Base-by-base conservation (phyloP, 2,888 invertebrate genomes). In the Desoria tigrina region DNA sequence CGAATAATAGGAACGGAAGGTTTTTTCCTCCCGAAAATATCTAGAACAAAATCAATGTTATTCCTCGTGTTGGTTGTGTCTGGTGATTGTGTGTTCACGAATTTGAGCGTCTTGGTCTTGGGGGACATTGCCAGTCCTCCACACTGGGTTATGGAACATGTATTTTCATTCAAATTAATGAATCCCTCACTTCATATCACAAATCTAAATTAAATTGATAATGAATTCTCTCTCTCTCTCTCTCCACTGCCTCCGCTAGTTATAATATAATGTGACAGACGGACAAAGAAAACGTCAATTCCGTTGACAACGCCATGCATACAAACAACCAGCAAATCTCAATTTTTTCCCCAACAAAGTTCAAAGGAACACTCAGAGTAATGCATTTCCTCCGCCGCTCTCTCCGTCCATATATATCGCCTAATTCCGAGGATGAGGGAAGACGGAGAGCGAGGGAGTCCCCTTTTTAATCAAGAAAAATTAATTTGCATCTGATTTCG, bases 401-500 rank as follows among this genome's bases (percentile, higher is more conserved):
- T 21, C 42, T 57, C 18, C 32, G 16, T 23, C 42, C 27, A 18
- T 14, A 53, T 53, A n/a, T 24, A 23, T 27, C 27, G 53, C 21
- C 53, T 14, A 54, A 28, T 53, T n/a, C n/a, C n/a, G n/a, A n/a
- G n/a, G n/a, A n/a, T n/a, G n/a, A 32, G 32, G 6, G 11, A 32
- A 32, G 32, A 32, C 4, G 4, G 32, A 32, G 11, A n/a, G 11
- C 32, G 11, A 32, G 32, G 32, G 32, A 32, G 32, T 18, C 56
- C 56, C 56, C 42, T 57, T 45, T 57, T 42, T 49, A 58, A 58
- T 58, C 49, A 58, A 58, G 58, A 58, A 39, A 58, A 58, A 58
- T 58, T 58, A 58, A 58, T 58, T 58, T 58, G 42, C 58, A 58
- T 58, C 58, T 58, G 49, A 58, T 58, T 58, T 58, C 45, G 3